phyloP scores from a whole-genome alignment of 2,113 vertebrate species.

The Myotis lucifugus region DNA sequence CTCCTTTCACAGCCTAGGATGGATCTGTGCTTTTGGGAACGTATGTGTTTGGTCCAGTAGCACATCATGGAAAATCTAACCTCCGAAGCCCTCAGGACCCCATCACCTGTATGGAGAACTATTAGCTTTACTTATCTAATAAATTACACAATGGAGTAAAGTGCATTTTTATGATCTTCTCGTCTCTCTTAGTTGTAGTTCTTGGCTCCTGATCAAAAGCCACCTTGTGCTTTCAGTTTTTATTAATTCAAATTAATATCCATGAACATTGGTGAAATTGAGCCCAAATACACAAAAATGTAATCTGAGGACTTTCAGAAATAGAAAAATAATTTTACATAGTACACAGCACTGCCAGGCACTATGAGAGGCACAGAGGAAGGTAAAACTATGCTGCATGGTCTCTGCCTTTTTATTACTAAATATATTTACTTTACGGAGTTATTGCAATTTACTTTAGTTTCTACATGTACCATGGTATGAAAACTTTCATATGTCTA shows the following conservation, averaged over 20 bases:
- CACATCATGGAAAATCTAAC: background rate
- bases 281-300: background rate
- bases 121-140: background rate
- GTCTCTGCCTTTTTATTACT: background rate
- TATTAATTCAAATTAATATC: background rate
- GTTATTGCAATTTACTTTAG: background rate
- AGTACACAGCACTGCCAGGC: background rate
- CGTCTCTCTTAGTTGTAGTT: background rate
- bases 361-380: background rate
- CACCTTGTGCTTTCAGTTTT: background rate
- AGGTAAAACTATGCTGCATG: background rate
- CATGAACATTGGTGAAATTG: background rate
- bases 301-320: constrained; percentile 8
- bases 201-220: background rate
- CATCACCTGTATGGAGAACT: background rate
- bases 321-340: background rate
- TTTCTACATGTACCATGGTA: background rate
- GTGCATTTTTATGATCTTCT: background rate
- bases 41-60: background rate
- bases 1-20: background rate
- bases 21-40: background rate
- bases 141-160: background rate
- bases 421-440: background rate
- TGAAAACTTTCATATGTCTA: background rate
- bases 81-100: background rate